A percentile compares a stretch with the other conserved stretches of the same genome.
phyloP scores from a whole-genome alignment of 2,888 invertebrate genomes.

The Drosophila yooni region DNA sequence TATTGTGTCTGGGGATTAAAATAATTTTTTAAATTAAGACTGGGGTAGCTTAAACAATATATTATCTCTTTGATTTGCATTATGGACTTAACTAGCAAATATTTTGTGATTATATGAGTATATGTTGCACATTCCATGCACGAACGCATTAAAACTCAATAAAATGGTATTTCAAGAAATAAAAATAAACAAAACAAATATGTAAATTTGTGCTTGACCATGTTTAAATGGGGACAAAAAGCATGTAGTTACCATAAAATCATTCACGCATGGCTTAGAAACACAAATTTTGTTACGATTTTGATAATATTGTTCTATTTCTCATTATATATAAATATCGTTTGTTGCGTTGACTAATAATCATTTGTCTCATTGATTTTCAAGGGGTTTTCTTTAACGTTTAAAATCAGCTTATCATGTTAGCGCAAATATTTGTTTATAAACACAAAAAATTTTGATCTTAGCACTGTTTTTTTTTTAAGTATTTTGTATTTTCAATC shows the following conservation, averaged over 20 bases:
- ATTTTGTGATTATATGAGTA: conserved; percentile 25
- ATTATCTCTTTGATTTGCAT: conserved; percentile 36
- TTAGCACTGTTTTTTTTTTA: background rate
- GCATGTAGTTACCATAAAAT: conserved; percentile 48
- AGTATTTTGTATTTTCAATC: conserved; percentile 5
- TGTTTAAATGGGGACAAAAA: conserved; percentile 34
- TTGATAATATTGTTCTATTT: conserved; percentile 25
- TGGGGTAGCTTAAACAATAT: conserved; percentile 52
- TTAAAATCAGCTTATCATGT: background rate
- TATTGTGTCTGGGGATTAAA: conserved; percentile 32
- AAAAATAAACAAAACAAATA: background rate
- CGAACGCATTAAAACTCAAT: conserved; percentile 61
- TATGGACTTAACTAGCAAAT: conserved; percentile 31
- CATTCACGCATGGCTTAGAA: conserved; percentile 59
- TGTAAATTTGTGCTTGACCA: conserved; percentile 19
- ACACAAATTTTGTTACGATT: conserved; percentile 32
- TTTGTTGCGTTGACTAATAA: conserved; percentile 72
- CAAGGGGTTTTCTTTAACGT: background rate
- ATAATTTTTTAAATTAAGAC: conserved; percentile 56
- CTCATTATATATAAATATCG: conserved; percentile 62
- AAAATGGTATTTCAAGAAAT: conserved; percentile 14
- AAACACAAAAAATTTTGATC: background rate
- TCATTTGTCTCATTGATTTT: conserved; percentile 25
- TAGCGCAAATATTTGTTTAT: background rate
- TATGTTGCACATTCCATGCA: conserved; percentile 62